A percentile compares a stretch with the other conserved stretches of the same genome.
These are phyloP conservation scores for Sakesphorus luctuosus DNA, from an alignment of 2,113 vertebrate species.

Conservation along the genomic window DNA sequence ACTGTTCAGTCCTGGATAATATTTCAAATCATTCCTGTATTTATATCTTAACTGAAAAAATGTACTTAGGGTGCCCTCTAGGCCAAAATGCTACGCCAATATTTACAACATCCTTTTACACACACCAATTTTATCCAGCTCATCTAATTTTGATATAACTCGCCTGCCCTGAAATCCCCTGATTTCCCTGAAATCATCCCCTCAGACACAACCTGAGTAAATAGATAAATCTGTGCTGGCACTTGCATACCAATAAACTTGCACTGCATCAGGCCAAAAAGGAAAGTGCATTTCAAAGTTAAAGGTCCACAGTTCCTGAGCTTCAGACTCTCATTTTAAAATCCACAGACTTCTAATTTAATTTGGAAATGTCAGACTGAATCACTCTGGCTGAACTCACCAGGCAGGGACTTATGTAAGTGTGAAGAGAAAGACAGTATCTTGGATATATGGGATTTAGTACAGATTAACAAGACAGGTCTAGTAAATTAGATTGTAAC, in stretches of 20 bases:
- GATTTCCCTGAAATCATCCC: slow-evolving; percentile 25
- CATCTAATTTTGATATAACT: background rate
- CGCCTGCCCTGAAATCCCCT: background rate
- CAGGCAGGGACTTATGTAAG: background rate
- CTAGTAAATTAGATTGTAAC: background rate
- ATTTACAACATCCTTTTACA: background rate
- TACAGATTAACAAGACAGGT: background rate
- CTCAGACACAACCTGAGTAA: slow-evolving; percentile 2
- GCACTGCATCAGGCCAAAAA: background rate
- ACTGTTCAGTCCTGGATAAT: background rate
- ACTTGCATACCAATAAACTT: background rate
- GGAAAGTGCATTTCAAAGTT: slow-evolving; percentile 15
- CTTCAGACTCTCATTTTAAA: slow-evolving; percentile 15
- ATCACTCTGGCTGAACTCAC: slow-evolving; percentile 4
- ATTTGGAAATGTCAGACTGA: slow-evolving; percentile 26
- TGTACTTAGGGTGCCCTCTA: slow-evolving; percentile 65
- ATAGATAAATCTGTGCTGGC: background rate
- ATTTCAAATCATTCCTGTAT: background rate
- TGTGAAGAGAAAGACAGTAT: background rate
- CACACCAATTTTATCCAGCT: background rate
- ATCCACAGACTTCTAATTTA: background rate
- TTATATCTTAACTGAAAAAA: slow-evolving; percentile 20
- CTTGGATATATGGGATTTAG: background rate
- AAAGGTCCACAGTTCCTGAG: background rate
- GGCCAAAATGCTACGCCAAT: slow-evolving; percentile 13